phyloP scores from a whole-genome alignment of 2,113 vertebrate genomes.

The Calypte anna region DNA sequence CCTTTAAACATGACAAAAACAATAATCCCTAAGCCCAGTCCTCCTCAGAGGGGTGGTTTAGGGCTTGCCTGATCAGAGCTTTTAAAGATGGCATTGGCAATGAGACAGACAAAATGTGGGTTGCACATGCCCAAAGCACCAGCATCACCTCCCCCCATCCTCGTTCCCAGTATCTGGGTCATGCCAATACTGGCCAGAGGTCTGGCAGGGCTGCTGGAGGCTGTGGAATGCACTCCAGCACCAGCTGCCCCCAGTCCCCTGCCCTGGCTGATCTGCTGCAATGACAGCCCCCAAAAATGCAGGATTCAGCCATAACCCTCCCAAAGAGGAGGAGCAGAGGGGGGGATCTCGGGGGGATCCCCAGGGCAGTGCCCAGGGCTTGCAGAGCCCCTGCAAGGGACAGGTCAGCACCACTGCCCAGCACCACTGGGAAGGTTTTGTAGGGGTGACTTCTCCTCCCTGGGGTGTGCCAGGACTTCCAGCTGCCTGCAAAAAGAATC shows the following conservation, averaged over 20 bases:
- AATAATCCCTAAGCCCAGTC: background rate
- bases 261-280: background rate
- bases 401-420: background rate
- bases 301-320: background rate
- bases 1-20: background rate
- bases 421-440: background rate
- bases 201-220: background rate
- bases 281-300: fast-evolving
- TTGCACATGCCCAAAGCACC: background rate
- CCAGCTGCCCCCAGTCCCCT: background rate
- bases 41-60: fast-evolving
- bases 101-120: background rate
- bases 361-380: background rate
- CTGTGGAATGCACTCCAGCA: background rate
- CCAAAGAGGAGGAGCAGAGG: background rate
- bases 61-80: background rate
- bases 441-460: background rate
- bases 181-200: background rate
- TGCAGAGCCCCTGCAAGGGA: background rate
- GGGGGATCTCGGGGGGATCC: background rate
- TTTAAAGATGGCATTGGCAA: background rate
- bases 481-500: conserved; percentile 14
- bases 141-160: background rate
- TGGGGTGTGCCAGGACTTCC: background rate
- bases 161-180: background rate